Percentiles rank a stretch among this genome's conserved stretches.
These are phyloP conservation scores for Sicus ferrugineus DNA, from an alignment of 2,888 invertebrate species.

Conservation along the genomic window DNA sequence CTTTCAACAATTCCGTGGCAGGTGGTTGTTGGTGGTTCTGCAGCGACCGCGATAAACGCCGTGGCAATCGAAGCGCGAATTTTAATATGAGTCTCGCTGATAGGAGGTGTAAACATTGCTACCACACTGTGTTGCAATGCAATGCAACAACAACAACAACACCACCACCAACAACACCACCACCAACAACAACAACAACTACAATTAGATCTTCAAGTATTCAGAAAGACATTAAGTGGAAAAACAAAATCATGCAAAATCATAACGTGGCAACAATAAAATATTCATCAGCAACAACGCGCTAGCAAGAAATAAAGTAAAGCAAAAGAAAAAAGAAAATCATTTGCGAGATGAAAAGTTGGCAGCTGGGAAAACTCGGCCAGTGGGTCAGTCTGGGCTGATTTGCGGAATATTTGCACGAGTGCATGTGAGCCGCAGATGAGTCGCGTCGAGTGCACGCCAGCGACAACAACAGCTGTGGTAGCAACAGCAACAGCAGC, in stretches of 20 bases:
- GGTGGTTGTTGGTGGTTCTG: too few relatives aligned
- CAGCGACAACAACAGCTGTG: too few relatives aligned
- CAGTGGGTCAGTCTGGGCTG: constrained; percentile 17
- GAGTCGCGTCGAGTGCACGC: background rate
- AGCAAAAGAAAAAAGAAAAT: background rate
- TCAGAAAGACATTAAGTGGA: background rate
- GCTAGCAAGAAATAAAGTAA: background rate
- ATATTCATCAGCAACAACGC: background rate
- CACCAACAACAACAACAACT: background rate
- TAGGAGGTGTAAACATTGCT: background rate
- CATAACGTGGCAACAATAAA: background rate
- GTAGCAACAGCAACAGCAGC: too few relatives aligned
- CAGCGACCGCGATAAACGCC: too few relatives aligned
- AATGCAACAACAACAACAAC: too few relatives aligned
- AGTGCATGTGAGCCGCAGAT: constrained; percentile 17
- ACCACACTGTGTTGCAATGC: too few relatives aligned
- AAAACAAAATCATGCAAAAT: background rate
- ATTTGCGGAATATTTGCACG: constrained; percentile 11
- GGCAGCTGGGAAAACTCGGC: constrained; percentile 11
- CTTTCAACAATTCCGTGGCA: background rate
- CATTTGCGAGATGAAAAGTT: constrained; percentile 3
- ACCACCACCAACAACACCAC: too few relatives aligned
- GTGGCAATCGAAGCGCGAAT: too few relatives aligned
- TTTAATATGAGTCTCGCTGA: background rate
- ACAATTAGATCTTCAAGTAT: background rate